Conservation (phyloP, 2,113 vertebrate species). For the Zingel zingel region DNA sequence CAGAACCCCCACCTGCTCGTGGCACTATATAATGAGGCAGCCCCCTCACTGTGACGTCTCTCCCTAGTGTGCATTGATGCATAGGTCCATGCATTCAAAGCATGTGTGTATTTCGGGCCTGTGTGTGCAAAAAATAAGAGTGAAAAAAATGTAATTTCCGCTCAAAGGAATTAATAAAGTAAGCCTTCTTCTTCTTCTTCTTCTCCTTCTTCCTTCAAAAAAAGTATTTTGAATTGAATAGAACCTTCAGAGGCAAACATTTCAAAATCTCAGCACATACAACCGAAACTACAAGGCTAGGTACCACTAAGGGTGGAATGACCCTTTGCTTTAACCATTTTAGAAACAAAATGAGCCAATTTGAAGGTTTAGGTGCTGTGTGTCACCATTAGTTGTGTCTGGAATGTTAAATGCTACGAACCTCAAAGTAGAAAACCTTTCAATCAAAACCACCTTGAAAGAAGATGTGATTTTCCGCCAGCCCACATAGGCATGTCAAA, state of each 20-base stretch:
- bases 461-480: constrained; percentile 19
- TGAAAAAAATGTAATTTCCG: neutral
- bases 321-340: constrained; percentile 39
- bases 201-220: neutral
- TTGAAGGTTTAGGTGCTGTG: constrained; percentile 14
- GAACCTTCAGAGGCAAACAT: constrained; percentile 8
- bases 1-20: neutral
- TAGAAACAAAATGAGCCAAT: constrained; percentile 16
- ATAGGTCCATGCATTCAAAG: neutral
- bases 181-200: too few species aligned
- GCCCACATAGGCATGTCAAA: constrained; percentile 27
- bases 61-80: neutral
- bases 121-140: neutral
- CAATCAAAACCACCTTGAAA: constrained; percentile 18
- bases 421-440: constrained; percentile 12
- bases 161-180: neutral
- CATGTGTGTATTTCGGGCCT: neutral
- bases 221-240: neutral
- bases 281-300: constrained; percentile 11
- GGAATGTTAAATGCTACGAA: constrained; percentile 7
- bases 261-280: neutral
- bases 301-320: constrained; percentile 4
- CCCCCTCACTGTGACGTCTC: neutral
- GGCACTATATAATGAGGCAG: neutral
- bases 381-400: constrained; percentile 19